Evolutionary conservation across 2,113 vertebrate genomes (phyloP).

Genomic region (Menura novaehollandiae): DNA sequence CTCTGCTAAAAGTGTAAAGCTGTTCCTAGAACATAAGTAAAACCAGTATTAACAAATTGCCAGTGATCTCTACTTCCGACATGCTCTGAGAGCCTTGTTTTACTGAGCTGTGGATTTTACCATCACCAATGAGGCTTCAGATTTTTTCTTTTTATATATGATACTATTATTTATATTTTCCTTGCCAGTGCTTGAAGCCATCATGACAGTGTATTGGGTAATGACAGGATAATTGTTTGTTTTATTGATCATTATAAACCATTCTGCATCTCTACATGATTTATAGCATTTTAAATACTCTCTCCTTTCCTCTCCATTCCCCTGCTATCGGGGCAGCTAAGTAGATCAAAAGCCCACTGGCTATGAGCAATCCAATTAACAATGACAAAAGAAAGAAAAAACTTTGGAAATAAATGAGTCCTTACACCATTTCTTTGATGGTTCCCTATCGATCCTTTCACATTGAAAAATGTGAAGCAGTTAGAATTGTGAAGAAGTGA

Average conservation of each 20-base stretch:
- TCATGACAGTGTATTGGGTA: slow-evolving; percentile 33
- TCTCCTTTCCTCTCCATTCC: slow-evolving; percentile 29
- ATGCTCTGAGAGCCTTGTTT: neutral
- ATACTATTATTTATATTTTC: slow-evolving; percentile 23
- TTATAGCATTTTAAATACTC: slow-evolving; percentile 42
- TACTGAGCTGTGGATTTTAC: neutral
- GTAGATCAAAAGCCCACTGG: slow-evolving; percentile 49
- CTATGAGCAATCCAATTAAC: slow-evolving; percentile 51
- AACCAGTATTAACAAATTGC: neutral
- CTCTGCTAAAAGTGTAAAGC: neutral
- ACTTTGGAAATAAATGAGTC: slow-evolving; percentile 1
- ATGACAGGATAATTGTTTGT: slow-evolving; percentile 72
- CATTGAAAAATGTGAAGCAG: neutral
- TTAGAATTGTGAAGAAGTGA: neutral
- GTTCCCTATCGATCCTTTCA: slow-evolving; percentile 4
- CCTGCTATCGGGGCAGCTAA: neutral
- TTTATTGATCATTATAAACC: slow-evolving; percentile 69
- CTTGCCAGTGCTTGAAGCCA: slow-evolving; percentile 1
- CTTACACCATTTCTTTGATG: slow-evolving; percentile 10
- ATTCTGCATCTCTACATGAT: slow-evolving; percentile 51
- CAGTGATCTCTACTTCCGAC: neutral
- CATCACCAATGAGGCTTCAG: neutral
- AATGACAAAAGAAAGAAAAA: neutral
- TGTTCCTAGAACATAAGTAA: neutral
- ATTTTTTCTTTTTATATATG: neutral